These are phyloP conservation scores for Dynastes grantii DNA, from an alignment of 2,888 invertebrate species.

Conservation along the genomic window DNA sequence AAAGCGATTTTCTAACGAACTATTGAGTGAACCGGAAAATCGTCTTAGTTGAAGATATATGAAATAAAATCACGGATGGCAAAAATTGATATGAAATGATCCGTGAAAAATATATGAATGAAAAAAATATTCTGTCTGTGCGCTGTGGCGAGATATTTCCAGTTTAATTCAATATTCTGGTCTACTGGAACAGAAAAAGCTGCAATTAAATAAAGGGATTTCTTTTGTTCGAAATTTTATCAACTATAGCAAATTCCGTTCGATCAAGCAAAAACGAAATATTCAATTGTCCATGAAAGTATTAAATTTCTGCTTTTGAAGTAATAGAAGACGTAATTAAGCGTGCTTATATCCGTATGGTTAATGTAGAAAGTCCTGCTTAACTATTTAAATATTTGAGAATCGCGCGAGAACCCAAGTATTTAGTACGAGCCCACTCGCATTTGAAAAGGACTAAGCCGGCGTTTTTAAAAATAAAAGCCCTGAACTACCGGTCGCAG, in stretches of 20 bases:
- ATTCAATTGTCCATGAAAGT: no score
- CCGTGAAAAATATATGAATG: conserved; percentile 50
- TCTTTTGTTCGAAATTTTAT: neutral
- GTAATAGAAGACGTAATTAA: no score
- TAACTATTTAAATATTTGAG: conserved; percentile 1
- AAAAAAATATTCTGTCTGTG: conserved; percentile 29
- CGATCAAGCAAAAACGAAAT: neutral
- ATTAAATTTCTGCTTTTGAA: no score
- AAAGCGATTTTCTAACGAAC: conserved; percentile 52
- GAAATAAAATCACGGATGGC: conserved; percentile 51
- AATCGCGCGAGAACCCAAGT: neutral
- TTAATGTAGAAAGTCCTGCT: no score
- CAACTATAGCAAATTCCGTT: neutral
- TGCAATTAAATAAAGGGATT: conserved; percentile 13
- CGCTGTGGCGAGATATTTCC: conserved; percentile 5
- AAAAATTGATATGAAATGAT: conserved; percentile 53
- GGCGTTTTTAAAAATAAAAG: conserved; percentile 12
- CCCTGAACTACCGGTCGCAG: neutral
- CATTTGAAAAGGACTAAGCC: conserved; percentile 6
- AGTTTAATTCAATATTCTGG: conserved; percentile 29
- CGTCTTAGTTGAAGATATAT: conserved; percentile 51
- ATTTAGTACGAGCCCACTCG: neutral
- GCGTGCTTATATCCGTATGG: no score
- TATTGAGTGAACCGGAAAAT: conserved; percentile 52
- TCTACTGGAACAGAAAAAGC: conserved; percentile 20